These are phyloP conservation scores for Mimumesa dahlbomi DNA, from an alignment of 2,888 invertebrate species.

Conservation along the genomic window DNA sequence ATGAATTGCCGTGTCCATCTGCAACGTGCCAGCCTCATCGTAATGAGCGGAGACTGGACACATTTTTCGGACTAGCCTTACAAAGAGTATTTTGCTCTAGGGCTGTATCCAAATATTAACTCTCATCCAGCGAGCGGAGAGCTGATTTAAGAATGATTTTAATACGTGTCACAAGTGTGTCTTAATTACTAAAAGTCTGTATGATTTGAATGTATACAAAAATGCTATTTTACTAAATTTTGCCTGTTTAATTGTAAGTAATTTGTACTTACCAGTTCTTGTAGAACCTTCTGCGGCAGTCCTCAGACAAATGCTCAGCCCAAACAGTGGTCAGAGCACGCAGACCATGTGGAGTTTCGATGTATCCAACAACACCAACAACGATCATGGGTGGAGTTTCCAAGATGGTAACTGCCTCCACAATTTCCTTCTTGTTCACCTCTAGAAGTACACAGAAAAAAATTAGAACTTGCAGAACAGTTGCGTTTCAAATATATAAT, in stretches of 20 bases:
- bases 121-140: conserved; percentile 80
- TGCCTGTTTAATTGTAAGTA: no score
- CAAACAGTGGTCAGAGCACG: conserved; percentile 97
- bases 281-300: conserved; percentile 99
- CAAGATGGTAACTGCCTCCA: conserved; percentile 98
- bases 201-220: no score
- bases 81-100: conserved; percentile 39
- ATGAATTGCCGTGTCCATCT: conserved; percentile 43
- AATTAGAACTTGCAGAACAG: not conserved
- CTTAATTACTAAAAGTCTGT: no score
- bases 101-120: conserved; percentile 72
- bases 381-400: conserved; percentile 99
- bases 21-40: conserved; percentile 77
- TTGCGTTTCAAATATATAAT: no score
- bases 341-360: conserved; percentile 98
- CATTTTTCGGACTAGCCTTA: conserved; percentile 71
- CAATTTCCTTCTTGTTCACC: conserved; percentile 99
- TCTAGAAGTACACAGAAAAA: conserved; percentile 82
- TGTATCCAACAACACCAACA: conserved; percentile 99
- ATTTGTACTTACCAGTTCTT: conserved; percentile 99
- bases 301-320: conserved; percentile 99
- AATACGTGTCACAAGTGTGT: conserved; percentile 18
- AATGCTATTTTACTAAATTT: no score
- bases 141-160: conserved; percentile 63
- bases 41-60: conserved; percentile 77